phyloP scores from a whole-genome alignment of 2,888 invertebrate genomes.

The Galerucella nymphaeae region DNA sequence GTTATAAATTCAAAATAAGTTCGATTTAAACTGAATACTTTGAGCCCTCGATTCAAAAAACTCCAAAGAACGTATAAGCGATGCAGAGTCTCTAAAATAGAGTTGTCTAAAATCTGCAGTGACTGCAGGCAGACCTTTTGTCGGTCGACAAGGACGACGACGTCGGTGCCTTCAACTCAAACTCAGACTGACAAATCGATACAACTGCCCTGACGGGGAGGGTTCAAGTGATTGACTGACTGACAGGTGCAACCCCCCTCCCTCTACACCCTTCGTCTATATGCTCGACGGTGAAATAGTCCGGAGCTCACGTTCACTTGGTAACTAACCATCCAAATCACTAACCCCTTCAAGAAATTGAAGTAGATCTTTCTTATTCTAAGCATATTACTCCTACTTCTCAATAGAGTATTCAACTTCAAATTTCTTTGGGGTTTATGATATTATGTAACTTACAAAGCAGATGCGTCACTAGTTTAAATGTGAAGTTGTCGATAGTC shows the following conservation, averaged over 20 bases:
- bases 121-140: constrained; percentile 54
- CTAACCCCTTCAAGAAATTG: too few species aligned
- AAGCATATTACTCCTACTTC: too few species aligned
- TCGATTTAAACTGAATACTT: background rate
- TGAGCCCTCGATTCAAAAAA: constrained; percentile 3
- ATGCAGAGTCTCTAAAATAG: constrained; percentile 45
- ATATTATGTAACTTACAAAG: too few species aligned
- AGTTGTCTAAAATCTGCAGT: constrained; percentile 51
- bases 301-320: background rate
- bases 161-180: constrained; percentile 47
- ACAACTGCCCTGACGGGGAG: constrained; percentile 59
- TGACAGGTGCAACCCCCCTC: constrained; percentile 60
- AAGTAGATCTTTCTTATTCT: too few species aligned
- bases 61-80: background rate
- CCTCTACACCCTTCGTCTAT: constrained; percentile 36
- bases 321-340: too few species aligned
- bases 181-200: constrained; percentile 59
- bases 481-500: too few species aligned
- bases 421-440: too few species aligned
- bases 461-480: too few species aligned
- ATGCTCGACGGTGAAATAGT: constrained; percentile 29
- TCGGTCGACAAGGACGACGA: constrained; percentile 11
- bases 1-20: background rate
- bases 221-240: constrained; percentile 63
- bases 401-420: too few species aligned